These are phyloP conservation scores for Suricata suricatta DNA, from an alignment of 2,113 vertebrate species.

Conservation along the genomic window DNA sequence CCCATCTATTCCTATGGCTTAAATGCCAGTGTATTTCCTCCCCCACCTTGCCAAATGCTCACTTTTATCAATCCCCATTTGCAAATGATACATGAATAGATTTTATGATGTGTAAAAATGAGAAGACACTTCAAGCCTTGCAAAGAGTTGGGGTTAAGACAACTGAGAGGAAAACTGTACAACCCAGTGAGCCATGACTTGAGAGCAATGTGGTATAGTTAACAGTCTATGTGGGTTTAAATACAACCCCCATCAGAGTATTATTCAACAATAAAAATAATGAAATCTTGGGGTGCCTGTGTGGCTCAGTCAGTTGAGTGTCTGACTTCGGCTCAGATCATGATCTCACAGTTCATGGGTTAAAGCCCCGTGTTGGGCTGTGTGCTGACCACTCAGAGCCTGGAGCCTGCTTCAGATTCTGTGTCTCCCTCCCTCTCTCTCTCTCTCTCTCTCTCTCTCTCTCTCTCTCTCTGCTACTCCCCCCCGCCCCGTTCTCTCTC, in stretches of 20 bases:
- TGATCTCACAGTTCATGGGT: no score
- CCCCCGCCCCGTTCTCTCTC: no score
- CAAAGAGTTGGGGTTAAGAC: not conserved
- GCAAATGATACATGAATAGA: not conserved
- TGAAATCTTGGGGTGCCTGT: not conserved
- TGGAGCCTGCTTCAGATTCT: no score
- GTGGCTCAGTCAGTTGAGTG: no score
- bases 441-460: no score
- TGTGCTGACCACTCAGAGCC: no score
- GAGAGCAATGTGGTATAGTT: not conserved
- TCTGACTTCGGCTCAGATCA: no score
- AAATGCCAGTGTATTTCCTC: not conserved
- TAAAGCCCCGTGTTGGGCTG: no score
- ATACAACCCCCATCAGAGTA: not conserved
- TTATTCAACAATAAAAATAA: not conserved
- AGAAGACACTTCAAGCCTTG: not conserved
- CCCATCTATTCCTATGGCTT: slow-evolving; percentile 1
- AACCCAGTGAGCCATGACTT: not conserved
- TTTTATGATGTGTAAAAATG: slow-evolving; percentile 48
- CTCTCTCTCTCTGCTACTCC: no score
- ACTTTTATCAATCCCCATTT: not conserved
- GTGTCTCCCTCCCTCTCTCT: no score
- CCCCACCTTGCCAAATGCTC: slow-evolving; percentile 31
- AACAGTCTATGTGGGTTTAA: not conserved
- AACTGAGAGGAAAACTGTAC: not conserved